Base-by-base conservation (phyloP, 1,140 invertebrate genomes). In the Lepidurus apus region DNA sequence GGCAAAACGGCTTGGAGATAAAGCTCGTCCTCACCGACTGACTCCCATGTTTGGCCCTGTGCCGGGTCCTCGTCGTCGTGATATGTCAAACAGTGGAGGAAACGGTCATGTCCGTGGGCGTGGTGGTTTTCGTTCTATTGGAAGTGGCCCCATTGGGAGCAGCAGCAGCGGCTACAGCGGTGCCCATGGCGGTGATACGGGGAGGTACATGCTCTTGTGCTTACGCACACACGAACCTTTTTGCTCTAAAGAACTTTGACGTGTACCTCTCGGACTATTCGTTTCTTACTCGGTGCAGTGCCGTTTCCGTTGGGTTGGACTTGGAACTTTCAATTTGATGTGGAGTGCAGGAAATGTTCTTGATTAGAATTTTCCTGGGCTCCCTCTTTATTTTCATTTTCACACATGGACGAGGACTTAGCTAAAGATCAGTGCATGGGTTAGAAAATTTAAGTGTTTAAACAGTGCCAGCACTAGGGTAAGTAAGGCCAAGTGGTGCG, bases 1-100 rank as follows among this genome's bases (percentile, higher is more conserved):
- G 42, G 90, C 92, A 1, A 92, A 89, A 53, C 82, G 85, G 10
- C 82, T 82, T 42, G 81, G 82, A 44, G 73, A 75, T 43, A 74
- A 73, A 79, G 76, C 75, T 73, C 79, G 81, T 45, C 82, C 82
- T n/a, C 81, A 80, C 5, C 75, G 80, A 13, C 80, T 80, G 73
- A 81, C 80, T 21, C 53, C 53, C 53, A 65, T 65, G 53, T 65
- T 65, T 21, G 53, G 53, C 53, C 53, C 53, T n/a, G 53, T 65
- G 53, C 53, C 53, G 21, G 53, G 53, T n/a, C 53, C 53, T 65
- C 53, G 53, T 65, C 53, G 53, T 7, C 53, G 53, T 65, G 53
- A 65, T 65, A 7, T 21, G 17, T 65, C 13, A 21, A 65, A 65
- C 21, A 65, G 53, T 65, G n/a, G 53, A 65, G 53, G 53, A 65